Base-by-base conservation (phyloP, 2,888 invertebrate species). In the Zelleria hepariella region DNA sequence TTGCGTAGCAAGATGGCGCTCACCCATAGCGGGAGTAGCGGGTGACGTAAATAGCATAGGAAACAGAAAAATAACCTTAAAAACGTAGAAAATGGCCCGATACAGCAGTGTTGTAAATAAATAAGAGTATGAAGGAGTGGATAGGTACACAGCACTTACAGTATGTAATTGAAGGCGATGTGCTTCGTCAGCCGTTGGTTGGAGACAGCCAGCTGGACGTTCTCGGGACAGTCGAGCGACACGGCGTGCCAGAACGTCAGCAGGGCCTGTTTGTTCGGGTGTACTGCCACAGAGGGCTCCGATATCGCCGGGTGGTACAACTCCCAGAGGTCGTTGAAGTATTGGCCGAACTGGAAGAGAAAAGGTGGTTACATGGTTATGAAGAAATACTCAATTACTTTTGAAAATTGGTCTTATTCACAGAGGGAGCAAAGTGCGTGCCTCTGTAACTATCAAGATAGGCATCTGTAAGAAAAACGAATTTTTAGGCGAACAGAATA, bases 81-180 rank as follows among this genome's bases (percentile, higher is more conserved):
- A n/a, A n/a, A n/a, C n/a, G n/a, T n/a, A n/a, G n/a, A n/a, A n/a
- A n/a, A n/a, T n/a, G n/a, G n/a, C n/a, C n/a, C n/a, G n/a, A n/a
- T n/a, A n/a, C n/a, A n/a, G n/a, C n/a, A n/a, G n/a, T n/a, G n/a
- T n/a, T n/a, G n/a, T n/a, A n/a, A n/a, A n/a, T n/a, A n/a, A n/a
- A n/a, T n/a, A n/a, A n/a, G n/a, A n/a, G n/a, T n/a, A n/a, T n/a
- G n/a, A n/a, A n/a, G n/a, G n/a, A n/a, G n/a, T n/a, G n/a, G n/a
- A n/a, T n/a, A n/a, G n/a, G n/a, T n/a, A n/a, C n/a, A n/a, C n/a
- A 42, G 1, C 57, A 91, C 94, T 93, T 87, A 97, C 97, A 98
- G 89, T 80, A 98, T 98, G 75, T 98, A 98, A 82, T 97, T 98
- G 89, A 97, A 98, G 64, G 97, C 97, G 80, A 98, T 97, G 80